Base-by-base conservation (phyloP, 2,113 vertebrate genomes). In the Hiodon tergisus region DNA sequence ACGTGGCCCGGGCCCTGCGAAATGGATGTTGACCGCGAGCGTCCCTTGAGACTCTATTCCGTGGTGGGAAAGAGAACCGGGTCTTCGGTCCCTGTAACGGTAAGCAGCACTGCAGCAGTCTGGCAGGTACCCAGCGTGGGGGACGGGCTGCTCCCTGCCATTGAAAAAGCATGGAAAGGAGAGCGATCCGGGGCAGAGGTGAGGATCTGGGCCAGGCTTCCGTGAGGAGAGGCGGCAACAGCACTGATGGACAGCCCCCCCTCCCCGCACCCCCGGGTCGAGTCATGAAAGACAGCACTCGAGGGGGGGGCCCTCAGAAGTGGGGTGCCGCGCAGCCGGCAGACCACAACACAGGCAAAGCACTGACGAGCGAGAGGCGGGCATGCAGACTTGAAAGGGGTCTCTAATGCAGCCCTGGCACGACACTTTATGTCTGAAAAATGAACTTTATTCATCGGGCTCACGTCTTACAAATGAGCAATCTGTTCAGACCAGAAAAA, bases 321-420 rank as follows among this genome's bases (percentile, higher is more conserved):
- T 77, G 79, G 83, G 79, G 87, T 88, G 87, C 81, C 82, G 78
- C 82, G 85, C 83, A 82, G 85, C 73, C 81, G 78, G 60, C 85
- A 85, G 80, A 91, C 90, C 93, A 93, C 88, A 91, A 91, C 89
- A 92, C 89, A 94, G 86, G 82, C 72, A 48, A 79, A 88, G 86
- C 86, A 86, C 85, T 88, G 89, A 89, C 76, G 86, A 89, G 91
- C 85, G 85, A 90, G 90, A 87, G 82, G 80, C 85, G 81, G 50
- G 84, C 79, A 83, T 86, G 86, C 83, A 85, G 86, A 91, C 89
- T 89, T 89, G 79, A 88, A 92, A 93, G 92, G 80, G 83, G 82
- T 80, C 81, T 90, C 90, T 88, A 90, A 92, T 90, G 83, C 89
- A 86, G 86, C 81, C 77, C 68, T 91, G 85, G 90, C 89, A 89